These are phyloP conservation scores for Platysternon megacephalum DNA, from an alignment of 2,113 vertebrate genomes.

Conservation along the genomic window DNA sequence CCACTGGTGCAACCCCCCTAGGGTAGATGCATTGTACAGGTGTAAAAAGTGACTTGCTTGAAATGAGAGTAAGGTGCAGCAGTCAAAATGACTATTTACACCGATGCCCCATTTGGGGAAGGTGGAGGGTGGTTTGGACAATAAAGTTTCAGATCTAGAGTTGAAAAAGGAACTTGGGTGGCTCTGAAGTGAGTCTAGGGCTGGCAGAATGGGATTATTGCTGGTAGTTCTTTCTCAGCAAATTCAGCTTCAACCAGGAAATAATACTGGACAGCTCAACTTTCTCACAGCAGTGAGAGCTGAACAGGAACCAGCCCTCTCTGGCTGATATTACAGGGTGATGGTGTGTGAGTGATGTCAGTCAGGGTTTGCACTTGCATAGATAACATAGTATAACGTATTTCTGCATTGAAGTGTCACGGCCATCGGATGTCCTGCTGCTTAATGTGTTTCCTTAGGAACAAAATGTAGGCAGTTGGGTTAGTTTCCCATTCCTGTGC, in stretches of 20 bases:
- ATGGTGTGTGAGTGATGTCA: not conserved
- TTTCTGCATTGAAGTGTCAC: not conserved
- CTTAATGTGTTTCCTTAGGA: not conserved
- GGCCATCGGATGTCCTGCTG: not conserved
- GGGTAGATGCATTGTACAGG: rapidly evolving
- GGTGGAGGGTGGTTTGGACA: rapidly evolving
- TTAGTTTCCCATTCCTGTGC: not conserved
- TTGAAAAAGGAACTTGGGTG: not conserved
- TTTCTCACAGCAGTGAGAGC: not conserved
- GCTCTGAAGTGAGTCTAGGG: not conserved
- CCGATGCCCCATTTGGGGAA: not conserved
- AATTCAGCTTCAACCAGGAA: not conserved
- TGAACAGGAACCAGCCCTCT: not conserved
- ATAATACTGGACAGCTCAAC: not conserved
- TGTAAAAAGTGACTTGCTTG: rapidly evolving
- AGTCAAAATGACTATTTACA: not conserved
- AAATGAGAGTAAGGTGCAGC: not conserved
- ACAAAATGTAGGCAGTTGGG: not conserved
- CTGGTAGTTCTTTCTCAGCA: not conserved
- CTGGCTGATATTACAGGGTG: not conserved
- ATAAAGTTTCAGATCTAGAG: not conserved
- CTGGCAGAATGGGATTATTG: not conserved
- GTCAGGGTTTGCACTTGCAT: not conserved
- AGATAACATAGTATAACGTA: not conserved
- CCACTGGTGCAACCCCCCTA: rapidly evolving